These are phyloP conservation scores for Limnephilus marmoratus DNA, from an alignment of 2,888 invertebrate genomes.

Conservation along the genomic window DNA sequence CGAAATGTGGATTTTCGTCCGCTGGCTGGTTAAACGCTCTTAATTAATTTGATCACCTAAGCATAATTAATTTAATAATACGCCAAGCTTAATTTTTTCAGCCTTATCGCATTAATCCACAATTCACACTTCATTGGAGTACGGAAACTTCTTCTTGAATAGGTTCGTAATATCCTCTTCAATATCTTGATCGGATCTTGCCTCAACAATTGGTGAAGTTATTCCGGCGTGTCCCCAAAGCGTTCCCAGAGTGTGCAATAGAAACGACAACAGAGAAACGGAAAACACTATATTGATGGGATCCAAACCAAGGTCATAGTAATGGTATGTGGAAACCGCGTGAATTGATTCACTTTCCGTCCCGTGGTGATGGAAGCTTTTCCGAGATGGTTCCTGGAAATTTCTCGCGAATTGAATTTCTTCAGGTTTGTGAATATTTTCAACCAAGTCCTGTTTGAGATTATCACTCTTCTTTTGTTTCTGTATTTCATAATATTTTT, in stretches of 20 bases:
- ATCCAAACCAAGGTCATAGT: constrained; percentile 77
- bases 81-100: not conserved
- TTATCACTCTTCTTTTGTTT: not conserved
- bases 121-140: not conserved
- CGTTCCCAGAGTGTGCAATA: constrained; percentile 75
- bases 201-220: constrained; percentile 41
- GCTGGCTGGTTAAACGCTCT: no score
- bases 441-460: not conserved
- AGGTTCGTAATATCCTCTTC: constrained; percentile 39
- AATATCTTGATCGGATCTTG: constrained; percentile 39
- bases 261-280: constrained; percentile 74
- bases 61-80: not conserved
- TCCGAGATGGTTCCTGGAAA: constrained; percentile 7
- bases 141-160: constrained; percentile 9
- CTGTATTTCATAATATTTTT: constrained; percentile 30
- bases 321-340: constrained; percentile 68
- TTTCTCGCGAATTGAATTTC: not conserved
- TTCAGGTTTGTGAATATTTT: not conserved
- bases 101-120: not conserved
- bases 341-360: not conserved
- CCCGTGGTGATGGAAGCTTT: constrained; percentile 50
- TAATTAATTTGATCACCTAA: not conserved
- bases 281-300: constrained; percentile 76
- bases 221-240: constrained; percentile 68
- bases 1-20: no score